These are phyloP conservation scores for Hipposideros larvatus DNA, from an alignment of 2,797 vertebrate species.

Conservation along the genomic window DNA sequence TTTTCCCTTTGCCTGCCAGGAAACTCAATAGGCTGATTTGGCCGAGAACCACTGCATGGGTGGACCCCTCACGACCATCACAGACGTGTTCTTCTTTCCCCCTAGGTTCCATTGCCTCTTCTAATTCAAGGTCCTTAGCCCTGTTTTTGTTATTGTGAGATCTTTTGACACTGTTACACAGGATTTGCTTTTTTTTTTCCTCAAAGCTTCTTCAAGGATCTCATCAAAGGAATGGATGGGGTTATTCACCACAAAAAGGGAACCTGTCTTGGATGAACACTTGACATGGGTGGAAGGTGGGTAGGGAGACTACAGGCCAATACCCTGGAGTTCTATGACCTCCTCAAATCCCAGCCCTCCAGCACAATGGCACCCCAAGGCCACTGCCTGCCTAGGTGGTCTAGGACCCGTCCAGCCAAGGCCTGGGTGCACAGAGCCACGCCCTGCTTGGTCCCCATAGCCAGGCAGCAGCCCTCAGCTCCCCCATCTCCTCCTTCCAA, in stretches of 20 bases:
- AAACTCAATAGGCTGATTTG: background rate
- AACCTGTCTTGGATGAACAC: background rate
- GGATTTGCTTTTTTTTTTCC: background rate
- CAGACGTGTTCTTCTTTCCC: background rate
- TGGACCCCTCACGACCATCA: background rate
- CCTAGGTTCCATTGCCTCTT: background rate
- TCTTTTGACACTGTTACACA: background rate
- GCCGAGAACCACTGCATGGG: background rate
- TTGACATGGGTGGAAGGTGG: background rate
- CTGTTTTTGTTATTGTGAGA: background rate
- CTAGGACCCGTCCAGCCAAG: background rate
- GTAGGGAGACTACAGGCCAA: background rate
- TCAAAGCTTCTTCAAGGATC: background rate
- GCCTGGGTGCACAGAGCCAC: background rate
- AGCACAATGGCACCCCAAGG: background rate
- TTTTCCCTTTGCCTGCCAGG: conserved; percentile 57
- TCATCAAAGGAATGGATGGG: conserved; percentile 27
- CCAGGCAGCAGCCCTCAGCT: background rate
- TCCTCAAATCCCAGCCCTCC: background rate
- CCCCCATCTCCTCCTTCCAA: background rate
- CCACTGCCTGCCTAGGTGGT: background rate
- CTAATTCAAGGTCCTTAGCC: background rate
- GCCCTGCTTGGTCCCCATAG: background rate
- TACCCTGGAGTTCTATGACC: background rate
- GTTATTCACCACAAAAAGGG: background rate